These are phyloP conservation scores for Myocastor coypus DNA, from an alignment of 2,113 vertebrate genomes.

Conservation along the genomic window DNA sequence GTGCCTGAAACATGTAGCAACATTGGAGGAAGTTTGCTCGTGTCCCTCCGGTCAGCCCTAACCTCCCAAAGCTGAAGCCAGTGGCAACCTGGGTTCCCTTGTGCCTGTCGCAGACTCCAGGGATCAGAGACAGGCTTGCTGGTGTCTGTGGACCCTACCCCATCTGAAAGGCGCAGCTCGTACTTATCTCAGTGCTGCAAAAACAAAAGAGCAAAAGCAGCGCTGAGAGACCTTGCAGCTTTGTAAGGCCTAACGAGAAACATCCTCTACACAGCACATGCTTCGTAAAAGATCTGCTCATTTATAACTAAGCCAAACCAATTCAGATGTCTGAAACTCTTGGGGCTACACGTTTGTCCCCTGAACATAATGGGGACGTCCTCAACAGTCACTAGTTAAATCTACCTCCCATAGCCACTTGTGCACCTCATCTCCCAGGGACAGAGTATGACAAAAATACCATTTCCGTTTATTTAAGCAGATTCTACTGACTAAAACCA, in stretches of 20 bases:
- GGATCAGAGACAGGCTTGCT: background rate
- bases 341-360: background rate
- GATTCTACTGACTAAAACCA: conserved; percentile 4
- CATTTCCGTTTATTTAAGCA: conserved; percentile 20
- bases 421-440: background rate
- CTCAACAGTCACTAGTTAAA: background rate
- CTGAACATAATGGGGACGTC: background rate
- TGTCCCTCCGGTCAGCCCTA: background rate
- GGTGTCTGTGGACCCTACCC: background rate
- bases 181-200: conserved; percentile 16
- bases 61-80: background rate
- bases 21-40: background rate
- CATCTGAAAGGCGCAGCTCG: background rate
- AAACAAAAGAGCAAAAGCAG: conserved; percentile 50
- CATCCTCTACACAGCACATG: background rate
- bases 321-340: background rate
- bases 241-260: conserved; percentile 24
- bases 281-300: background rate
- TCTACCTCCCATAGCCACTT: background rate
- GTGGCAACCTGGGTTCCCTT: background rate
- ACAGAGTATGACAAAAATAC: background rate
- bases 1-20: background rate
- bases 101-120: background rate
- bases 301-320: conserved; percentile 34
- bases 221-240: background rate